Percentiles rank a stretch among this genome's conserved stretches.
Conservation (phyloP, 1,140 invertebrate species). For the Nylanderia fulva region DNA sequence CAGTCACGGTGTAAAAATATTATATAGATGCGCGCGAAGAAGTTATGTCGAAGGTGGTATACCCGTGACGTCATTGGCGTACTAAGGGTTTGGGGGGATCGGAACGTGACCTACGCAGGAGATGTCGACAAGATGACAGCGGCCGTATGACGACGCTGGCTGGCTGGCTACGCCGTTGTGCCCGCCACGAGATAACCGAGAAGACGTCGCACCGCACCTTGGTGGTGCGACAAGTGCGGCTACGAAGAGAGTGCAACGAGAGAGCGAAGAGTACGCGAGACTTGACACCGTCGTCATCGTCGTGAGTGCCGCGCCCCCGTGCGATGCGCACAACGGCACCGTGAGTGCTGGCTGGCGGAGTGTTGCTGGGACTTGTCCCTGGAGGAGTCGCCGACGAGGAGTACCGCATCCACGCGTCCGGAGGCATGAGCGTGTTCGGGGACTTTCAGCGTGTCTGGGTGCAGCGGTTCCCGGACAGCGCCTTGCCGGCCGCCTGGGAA, state of each 20-base stretch:
- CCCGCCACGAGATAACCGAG: background rate
- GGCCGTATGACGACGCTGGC: slow-evolving; percentile 62
- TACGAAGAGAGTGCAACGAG: background rate
- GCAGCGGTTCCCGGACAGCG: slow-evolving; percentile 94
- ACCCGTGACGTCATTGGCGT: slow-evolving; percentile 63
- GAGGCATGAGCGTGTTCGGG: slow-evolving; percentile 93
- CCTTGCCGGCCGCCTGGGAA: slow-evolving; percentile 95
- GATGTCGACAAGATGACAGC: slow-evolving; percentile 78
- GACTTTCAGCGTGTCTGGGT: slow-evolving; percentile 95
- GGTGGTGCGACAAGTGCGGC: slow-evolving; percentile 19
- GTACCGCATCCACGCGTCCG: slow-evolving; percentile 27
- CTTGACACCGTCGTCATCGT: slow-evolving; percentile 4
- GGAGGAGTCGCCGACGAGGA: slow-evolving; percentile 52
- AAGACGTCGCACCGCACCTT: background rate
- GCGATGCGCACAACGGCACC: slow-evolving; percentile 64
- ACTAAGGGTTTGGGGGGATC: slow-evolving; percentile 63
- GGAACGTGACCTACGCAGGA: slow-evolving; percentile 74
- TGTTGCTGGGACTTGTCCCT: background rate
- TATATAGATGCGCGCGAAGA: too few relatives aligned
- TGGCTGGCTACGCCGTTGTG: slow-evolving; percentile 51
- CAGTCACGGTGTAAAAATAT: too few relatives aligned
- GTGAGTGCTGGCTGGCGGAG: slow-evolving; percentile 36
- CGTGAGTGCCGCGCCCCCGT: slow-evolving; percentile 64
- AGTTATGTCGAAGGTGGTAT: slow-evolving; percentile 55
- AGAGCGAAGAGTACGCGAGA: background rate